Evolutionary conservation across 2,888 invertebrate species (phyloP).

Genomic region (Neoaliturus tenellus): DNA sequence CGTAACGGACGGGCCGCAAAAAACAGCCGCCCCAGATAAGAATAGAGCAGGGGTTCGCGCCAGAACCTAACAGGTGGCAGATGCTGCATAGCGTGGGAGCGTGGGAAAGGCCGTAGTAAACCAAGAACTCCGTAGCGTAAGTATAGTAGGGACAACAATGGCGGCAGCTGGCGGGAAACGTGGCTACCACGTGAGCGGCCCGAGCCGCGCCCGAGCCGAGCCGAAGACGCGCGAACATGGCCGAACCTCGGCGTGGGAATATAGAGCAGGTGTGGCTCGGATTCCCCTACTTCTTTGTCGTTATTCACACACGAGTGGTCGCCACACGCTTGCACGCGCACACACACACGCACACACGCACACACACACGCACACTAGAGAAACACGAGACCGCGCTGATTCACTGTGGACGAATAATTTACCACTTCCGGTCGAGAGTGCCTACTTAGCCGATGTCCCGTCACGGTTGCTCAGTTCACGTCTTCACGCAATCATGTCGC

Average conservation of each 20-base stretch:
- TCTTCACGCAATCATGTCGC: not conserved
- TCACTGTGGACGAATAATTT: slow-evolving; percentile 13
- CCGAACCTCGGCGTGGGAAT: slow-evolving; percentile 27
- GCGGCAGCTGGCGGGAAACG: slow-evolving; percentile 19
- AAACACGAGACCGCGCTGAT: not conserved
- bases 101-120: slow-evolving; percentile 17
- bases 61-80: slow-evolving; percentile 24
- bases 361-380: not conserved
- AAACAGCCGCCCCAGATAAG: slow-evolving; percentile 3
- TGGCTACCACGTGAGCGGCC: slow-evolving; percentile 31
- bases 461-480: not conserved
- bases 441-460: not conserved
- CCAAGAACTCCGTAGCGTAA: not conserved
- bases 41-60: not conserved
- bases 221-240: not conserved
- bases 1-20: not conserved
- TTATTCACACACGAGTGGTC: slow-evolving; percentile 33
- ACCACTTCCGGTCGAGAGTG: slow-evolving; percentile 25
- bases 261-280: slow-evolving; percentile 17
- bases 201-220: not conserved
- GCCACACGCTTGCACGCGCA: slow-evolving; percentile 34
- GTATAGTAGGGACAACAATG: slow-evolving; percentile 12
- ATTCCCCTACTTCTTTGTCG: slow-evolving; percentile 30
- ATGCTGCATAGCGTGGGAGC: slow-evolving; percentile 2
- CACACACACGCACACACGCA: slow-evolving; percentile 7